Percentiles rank a stretch among this genome's conserved stretches.
Conservation (phyloP, 2,888 invertebrate species). For the Caenorhabditis sulstoni region DNA sequence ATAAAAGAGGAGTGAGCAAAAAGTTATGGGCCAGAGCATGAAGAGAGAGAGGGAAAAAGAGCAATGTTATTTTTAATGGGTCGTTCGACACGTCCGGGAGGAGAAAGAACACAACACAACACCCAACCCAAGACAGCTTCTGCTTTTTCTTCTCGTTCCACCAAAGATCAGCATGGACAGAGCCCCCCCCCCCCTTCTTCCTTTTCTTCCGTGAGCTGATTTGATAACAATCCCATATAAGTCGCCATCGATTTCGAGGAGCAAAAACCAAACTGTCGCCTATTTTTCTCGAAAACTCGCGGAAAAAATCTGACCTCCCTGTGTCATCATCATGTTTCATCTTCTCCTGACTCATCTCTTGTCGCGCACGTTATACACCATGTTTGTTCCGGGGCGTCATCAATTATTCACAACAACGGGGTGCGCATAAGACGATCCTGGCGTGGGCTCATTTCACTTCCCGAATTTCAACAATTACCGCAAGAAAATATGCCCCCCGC, state of each 20-base stretch:
- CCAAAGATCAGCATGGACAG: slow-evolving; percentile 29
- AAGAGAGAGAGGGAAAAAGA: slow-evolving; percentile 5
- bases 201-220: no score
- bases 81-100: slow-evolving; percentile 35
- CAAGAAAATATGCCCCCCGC: not conserved
- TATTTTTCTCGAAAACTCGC: no score
- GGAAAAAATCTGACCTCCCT: no score
- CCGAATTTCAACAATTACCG: slow-evolving; percentile 42
- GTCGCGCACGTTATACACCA: slow-evolving; percentile 1
- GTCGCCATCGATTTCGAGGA: no score
- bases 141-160: slow-evolving; percentile 1
- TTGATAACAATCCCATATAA: no score
- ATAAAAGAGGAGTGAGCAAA: slow-evolving; percentile 24
- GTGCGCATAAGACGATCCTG: not conserved
- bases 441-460: slow-evolving; percentile 21
- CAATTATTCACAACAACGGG: slow-evolving; percentile 20
- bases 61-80: slow-evolving; percentile 53
- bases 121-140: not conserved
- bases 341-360: not conserved
- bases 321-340: not conserved
- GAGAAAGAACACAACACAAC: slow-evolving; percentile 20
- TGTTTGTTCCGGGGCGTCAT: slow-evolving; percentile 13
- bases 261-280: no score
- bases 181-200: no score
- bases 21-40: slow-evolving; percentile 10